phyloP scores from a whole-genome alignment of 1,140 invertebrate species.

The Panagrolaimus sp. region DNA sequence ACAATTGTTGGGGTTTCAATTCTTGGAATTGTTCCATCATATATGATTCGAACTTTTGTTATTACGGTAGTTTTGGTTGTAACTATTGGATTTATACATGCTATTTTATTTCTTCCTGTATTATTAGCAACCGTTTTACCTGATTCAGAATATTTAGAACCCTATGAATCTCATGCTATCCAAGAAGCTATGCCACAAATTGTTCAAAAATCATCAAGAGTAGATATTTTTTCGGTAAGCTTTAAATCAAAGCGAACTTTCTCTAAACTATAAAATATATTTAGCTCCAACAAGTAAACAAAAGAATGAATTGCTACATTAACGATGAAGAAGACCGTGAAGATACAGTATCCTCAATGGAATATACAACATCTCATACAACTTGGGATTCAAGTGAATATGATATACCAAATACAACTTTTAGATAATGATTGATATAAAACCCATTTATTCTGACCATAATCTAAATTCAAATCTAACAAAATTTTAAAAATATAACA shows the following conservation, averaged over 20 bases:
- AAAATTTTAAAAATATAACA: no score
- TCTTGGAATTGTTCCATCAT: constrained; percentile 47
- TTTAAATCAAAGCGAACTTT: not conserved
- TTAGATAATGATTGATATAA: no score
- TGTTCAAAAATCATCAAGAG: not conserved
- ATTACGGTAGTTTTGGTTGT: constrained; percentile 52
- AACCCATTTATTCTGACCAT: no score
- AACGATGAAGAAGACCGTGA: not conserved
- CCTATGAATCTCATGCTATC: constrained; percentile 24
- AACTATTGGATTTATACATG: constrained; percentile 44
- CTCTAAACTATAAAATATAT: not conserved
- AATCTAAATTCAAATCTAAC: no score
- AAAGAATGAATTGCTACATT: constrained; percentile 1
- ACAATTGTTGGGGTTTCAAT: constrained; percentile 46
- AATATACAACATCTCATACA: no score
- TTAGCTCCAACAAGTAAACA: constrained; percentile 9
- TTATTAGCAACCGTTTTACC: constrained; percentile 42
- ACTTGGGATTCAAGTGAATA: no score
- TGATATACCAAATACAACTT: no score
- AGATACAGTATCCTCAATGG: no score
- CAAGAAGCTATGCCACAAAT: not conserved
- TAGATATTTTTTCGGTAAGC: not conserved
- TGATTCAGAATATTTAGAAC: constrained; percentile 27
- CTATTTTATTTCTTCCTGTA: constrained; percentile 48
- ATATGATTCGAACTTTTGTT: constrained; percentile 52